Evolutionary conservation across 2,888 invertebrate species (phyloP), one percentile per base, ranked within the genome.

Genomic region (Eumacrocentrus americanus): DNA sequence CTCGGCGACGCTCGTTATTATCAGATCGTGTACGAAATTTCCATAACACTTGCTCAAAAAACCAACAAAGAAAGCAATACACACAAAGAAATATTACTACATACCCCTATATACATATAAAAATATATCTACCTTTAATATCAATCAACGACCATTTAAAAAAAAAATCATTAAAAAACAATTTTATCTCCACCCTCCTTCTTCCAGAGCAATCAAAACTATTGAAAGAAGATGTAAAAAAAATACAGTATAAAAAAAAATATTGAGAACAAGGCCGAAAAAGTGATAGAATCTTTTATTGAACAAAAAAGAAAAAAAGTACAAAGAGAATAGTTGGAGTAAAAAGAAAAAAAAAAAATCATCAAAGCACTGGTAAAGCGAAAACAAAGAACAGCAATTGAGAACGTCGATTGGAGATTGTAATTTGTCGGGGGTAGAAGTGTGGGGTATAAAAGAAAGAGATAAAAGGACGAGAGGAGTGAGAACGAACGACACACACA

Each of bases 321-420:
- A n/a, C n/a, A n/a, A n/a, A n/a, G n/a, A n/a, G n/a, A n/a, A n/a
- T n/a, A n/a, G n/a, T n/a, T n/a, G n/a, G n/a, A 7, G 23, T 40
- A 22, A n/a, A 34, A 20, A n/a, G 35, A 2, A 25, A n/a, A 34
- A 23, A 46, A 16, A 18, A 9, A 23, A 38, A 1, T n/a, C n/a
- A n/a, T n/a, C n/a, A n/a, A n/a, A n/a, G 18, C 23, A 46, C 11
- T 25, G 12, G 29, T 29, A 37, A 37, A 37, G n/a, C 37, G 22
- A n/a, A 35, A 56, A 48, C 56, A 56, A 56, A 46, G 47, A 44
- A 22, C 25, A 37, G 55, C 35, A 47, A 55, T 55, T 55, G 46
- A 46, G 48, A 38, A 56, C 48, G 48, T 48, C 56, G 12, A 48
- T 40, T 56, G 12, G 38, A 56, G 56, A 56, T 56, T 48, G 48